Evolutionary conservation across 2,797 vertebrate genomes (phyloP).

Genomic region (Gallinago stenura): DNA sequence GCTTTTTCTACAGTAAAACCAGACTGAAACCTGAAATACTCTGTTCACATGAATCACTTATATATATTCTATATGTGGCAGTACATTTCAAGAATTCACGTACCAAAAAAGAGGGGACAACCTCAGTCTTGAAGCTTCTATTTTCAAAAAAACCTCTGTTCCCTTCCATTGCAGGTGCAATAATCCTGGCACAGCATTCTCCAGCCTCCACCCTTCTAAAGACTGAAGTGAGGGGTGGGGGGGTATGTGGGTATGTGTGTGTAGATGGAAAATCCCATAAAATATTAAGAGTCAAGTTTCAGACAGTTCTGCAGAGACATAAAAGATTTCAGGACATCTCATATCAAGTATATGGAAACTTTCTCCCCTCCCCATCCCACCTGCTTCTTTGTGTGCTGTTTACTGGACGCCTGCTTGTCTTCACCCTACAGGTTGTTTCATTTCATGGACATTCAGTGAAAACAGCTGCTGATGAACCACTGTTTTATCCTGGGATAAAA

Average conservation of each 20-base stretch:
- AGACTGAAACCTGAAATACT: neutral
- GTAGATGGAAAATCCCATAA: conserved; percentile 35
- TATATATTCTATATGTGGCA: neutral
- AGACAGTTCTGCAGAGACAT: neutral
- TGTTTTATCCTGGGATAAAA: neutral
- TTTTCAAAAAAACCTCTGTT: neutral
- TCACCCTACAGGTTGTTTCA: neutral
- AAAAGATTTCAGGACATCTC: neutral
- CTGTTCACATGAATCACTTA: neutral
- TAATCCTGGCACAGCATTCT: neutral
- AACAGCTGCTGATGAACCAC: neutral
- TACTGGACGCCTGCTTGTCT: neutral
- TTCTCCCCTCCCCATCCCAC: neutral
- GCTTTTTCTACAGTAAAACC: neutral
- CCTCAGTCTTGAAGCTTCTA: neutral
- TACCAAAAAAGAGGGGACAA: neutral
- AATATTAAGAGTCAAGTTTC: neutral
- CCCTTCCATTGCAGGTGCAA: neutral
- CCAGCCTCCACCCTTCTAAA: neutral
- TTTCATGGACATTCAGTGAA: neutral
- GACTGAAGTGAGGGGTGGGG: neutral
- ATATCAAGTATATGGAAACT: neutral
- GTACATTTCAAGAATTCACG: neutral
- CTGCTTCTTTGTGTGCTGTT: neutral
- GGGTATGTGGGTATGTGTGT: neutral